Conservation (phyloP, 2,797 vertebrate species). For the Dermochelys coriacea region DNA sequence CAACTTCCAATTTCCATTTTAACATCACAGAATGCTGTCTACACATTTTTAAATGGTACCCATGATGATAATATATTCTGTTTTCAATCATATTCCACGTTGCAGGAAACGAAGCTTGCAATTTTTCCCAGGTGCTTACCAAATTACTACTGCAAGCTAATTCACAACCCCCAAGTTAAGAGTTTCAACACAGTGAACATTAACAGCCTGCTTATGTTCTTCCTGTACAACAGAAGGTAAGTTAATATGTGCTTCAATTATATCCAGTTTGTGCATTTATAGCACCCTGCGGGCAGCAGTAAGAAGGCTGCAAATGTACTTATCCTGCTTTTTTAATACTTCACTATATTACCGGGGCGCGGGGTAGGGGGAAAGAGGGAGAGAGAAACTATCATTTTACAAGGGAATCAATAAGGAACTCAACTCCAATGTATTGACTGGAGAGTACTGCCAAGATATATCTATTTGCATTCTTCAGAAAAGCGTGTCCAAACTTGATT, state of each 20-base stretch:
- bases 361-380: conserved; percentile 39
- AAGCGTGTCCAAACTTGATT: neutral
- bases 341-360: conserved; percentile 70
- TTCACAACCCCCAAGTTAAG: conserved; percentile 90
- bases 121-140: conserved; percentile 94
- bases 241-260: conserved; percentile 94
- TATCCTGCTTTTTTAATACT: conserved; percentile 79
- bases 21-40: conserved; percentile 93
- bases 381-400: conserved; percentile 69
- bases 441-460: conserved; percentile 31
- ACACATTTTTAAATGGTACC: conserved; percentile 98
- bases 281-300: conserved; percentile 85
- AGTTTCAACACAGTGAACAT: conserved; percentile 89
- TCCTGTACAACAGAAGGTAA: conserved; percentile 92
- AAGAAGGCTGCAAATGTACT: conserved; percentile 82
- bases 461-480: conserved; percentile 1
- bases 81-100: conserved; percentile 97
- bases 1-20: conserved; percentile 96
- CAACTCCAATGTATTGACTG: conserved; percentile 66
- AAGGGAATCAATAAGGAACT: conserved; percentile 76
- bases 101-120: conserved; percentile 88
- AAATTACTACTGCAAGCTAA: conserved; percentile 97
- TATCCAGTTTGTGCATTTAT: conserved; percentile 93
- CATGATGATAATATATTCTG: conserved; percentile 96
- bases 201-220: conserved; percentile 89